Evolutionary conservation across 2,113 vertebrate genomes (phyloP).

Genomic region (Gobius niger): DNA sequence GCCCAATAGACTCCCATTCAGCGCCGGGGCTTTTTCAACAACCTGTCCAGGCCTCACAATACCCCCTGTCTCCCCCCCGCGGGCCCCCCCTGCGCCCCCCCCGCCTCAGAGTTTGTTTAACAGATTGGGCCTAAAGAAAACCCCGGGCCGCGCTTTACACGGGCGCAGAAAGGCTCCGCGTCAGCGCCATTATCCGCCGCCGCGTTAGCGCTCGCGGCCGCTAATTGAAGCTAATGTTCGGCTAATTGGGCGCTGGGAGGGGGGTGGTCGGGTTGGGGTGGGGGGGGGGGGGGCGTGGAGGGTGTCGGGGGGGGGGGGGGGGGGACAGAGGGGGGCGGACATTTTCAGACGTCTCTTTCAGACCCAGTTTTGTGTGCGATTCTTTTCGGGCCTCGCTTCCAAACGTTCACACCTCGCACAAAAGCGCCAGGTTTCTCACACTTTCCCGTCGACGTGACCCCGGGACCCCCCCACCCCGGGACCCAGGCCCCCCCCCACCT

Average conservation of each 20-base stretch:
- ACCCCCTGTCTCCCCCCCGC: background rate
- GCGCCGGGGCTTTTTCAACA: background rate
- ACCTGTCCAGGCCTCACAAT: background rate
- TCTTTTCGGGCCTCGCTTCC: background rate
- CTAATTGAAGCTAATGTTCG: constrained; percentile 8
- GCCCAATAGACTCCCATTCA: constrained; percentile 8
- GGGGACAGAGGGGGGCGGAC: background rate
- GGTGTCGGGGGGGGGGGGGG: background rate
- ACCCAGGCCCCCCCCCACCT: too few species aligned
- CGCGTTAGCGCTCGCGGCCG: background rate
- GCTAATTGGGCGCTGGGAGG: background rate
- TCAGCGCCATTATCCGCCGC: background rate
- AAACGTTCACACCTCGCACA: constrained; percentile 1
- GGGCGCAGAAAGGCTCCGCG: background rate
- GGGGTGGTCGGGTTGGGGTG: background rate
- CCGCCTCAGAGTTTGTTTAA: background rate
- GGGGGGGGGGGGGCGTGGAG: background rate
- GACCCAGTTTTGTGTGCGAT: background rate
- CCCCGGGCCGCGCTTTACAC: background rate
- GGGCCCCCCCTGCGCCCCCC: background rate
- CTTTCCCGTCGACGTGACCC: background rate
- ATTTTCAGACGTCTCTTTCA: background rate
- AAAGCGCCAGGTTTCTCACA: constrained; percentile 1
- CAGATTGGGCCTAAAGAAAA: constrained; percentile 5
- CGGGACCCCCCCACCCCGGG: background rate